Conservation (phyloP, 1,140 invertebrate genomes). For the Drosophila tsacasi region DNA sequence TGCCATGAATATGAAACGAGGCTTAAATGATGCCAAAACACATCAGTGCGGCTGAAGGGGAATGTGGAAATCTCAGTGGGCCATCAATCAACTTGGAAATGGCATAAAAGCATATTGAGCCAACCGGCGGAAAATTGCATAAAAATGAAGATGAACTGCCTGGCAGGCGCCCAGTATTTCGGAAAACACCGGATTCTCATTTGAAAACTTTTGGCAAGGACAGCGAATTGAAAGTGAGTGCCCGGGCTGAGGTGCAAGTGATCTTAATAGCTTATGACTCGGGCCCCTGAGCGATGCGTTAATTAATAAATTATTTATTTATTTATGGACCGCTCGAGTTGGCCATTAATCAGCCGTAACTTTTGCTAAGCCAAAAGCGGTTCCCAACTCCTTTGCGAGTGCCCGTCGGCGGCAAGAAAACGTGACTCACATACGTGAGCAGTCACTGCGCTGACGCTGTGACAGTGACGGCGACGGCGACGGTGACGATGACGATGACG, state of each 20-base stretch:
- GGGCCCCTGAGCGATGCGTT: conserved; percentile 56
- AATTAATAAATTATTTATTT: conserved; percentile 83
- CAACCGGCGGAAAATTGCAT: conserved; percentile 61
- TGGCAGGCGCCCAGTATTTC: conserved; percentile 25
- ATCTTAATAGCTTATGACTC: conserved; percentile 60
- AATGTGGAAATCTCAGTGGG: conserved; percentile 33
- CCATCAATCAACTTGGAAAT: conserved; percentile 69
- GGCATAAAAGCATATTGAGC: conserved; percentile 51
- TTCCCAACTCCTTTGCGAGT: conserved; percentile 74
- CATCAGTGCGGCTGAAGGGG: neutral
- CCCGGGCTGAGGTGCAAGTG: conserved; percentile 16
- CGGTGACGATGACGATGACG: conserved; percentile 21
- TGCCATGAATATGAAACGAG: conserved; percentile 58
- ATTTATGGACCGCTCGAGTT: conserved; percentile 70
- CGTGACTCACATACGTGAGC: conserved; percentile 73
- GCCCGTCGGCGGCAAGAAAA: conserved; percentile 72
- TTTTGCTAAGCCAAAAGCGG: conserved; percentile 61
- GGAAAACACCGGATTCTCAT: conserved; percentile 12
- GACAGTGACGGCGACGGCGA: conserved; percentile 23
- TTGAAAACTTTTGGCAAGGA: conserved; percentile 6
- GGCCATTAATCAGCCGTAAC: conserved; percentile 76
- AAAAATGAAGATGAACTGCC: conserved; percentile 75
- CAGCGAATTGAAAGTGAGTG: conserved; percentile 28
- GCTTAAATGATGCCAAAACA: conserved; percentile 55
- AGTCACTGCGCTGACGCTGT: conserved; percentile 21